These are phyloP conservation scores for Helicoverpa zea DNA, from an alignment of 1,140 invertebrate genomes.

Conservation along the genomic window DNA sequence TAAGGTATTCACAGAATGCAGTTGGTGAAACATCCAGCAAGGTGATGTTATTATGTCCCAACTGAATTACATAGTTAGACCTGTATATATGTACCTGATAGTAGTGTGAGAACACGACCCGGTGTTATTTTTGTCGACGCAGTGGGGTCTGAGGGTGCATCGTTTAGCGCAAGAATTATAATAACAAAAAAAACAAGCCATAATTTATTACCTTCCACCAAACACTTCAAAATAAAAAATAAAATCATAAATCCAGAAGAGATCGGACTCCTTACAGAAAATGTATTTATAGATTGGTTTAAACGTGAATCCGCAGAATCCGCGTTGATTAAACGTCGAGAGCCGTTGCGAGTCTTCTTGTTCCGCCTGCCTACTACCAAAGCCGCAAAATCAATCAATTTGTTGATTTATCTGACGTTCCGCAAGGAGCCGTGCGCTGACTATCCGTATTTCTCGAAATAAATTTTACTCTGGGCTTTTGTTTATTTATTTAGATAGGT, in stretches of 20 bases:
- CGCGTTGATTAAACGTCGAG: conserved; percentile 29
- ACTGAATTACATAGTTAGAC: too few species aligned
- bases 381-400: conserved; percentile 38
- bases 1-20: neutral
- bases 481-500: neutral
- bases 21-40: neutral
- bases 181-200: too few species aligned
- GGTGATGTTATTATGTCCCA: too few species aligned
- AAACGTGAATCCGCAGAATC: conserved; percentile 26
- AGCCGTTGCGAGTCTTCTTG: neutral
- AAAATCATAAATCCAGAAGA: neutral
- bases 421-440: neutral
- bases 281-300: conserved; percentile 18
- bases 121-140: neutral
- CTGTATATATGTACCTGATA: too few species aligned
- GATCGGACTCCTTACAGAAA: too few species aligned
- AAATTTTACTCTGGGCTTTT: neutral
- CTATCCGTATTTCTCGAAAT: neutral
- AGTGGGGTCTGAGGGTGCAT: neutral
- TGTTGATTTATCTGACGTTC: conserved; percentile 26
- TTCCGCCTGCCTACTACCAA: conserved; percentile 10
- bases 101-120: too few species aligned
- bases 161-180: too few species aligned
- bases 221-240: neutral
- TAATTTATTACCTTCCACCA: too few species aligned